These are phyloP conservation scores for Lasioglossum morio DNA, from an alignment of 2,888 invertebrate species.

Conservation along the genomic window DNA sequence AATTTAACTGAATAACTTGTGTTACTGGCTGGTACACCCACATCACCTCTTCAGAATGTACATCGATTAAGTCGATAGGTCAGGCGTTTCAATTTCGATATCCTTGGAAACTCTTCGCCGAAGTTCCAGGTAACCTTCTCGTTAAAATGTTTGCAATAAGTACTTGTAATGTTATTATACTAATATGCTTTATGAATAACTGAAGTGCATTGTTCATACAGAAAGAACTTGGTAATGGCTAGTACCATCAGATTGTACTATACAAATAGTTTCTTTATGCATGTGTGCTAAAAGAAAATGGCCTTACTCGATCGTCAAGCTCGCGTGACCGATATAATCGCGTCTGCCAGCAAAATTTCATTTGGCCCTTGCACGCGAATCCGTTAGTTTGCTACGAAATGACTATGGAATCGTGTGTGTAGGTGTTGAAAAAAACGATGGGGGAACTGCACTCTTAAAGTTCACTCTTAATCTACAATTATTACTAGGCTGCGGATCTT, in stretches of 20 bases:
- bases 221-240: background rate
- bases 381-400: background rate
- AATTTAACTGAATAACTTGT: background rate
- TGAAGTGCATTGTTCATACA: background rate
- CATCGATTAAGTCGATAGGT: background rate
- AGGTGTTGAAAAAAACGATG: background rate
- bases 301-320: conserved; percentile 27
- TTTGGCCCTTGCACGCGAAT: conserved; percentile 39
- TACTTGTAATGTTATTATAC: background rate
- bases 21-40: background rate
- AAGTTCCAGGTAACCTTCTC: background rate
- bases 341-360: conserved; percentile 20
- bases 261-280: conserved; percentile 16
- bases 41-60: background rate
- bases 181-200: background rate
- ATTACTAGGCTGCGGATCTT: too few species aligned
- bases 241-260: conserved; percentile 6
- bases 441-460: background rate
- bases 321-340: conserved; percentile 30
- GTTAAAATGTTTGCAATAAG: background rate
- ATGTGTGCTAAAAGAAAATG: conserved; percentile 15
- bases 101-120: background rate
- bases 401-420: conserved; percentile 3
- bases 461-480: background rate
- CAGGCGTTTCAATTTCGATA: background rate